Evolutionary conservation across 2,113 vertebrate species (phyloP).

Genomic region (Mobula birostris): DNA sequence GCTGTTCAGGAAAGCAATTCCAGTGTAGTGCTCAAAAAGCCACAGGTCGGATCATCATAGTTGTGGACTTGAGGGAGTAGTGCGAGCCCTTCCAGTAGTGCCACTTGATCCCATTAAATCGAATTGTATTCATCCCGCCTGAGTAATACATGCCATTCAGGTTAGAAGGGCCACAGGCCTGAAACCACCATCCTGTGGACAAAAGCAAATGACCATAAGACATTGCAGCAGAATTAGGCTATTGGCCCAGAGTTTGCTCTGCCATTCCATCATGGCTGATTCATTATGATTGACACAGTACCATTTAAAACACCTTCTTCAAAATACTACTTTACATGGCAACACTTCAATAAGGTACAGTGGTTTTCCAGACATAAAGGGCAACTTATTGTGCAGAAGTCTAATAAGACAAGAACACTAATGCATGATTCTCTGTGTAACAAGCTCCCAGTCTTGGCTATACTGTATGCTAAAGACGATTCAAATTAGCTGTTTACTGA

Average conservation of each 20-base stretch:
- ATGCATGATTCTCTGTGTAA: not conserved
- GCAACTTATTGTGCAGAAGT: not conserved
- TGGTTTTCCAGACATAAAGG: not conserved
- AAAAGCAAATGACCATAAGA: not conserved
- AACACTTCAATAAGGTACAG: not conserved
- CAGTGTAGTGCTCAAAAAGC: constrained; percentile 52
- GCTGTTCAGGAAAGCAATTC: not conserved
- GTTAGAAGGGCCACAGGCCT: constrained; percentile 72
- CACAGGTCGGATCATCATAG: constrained; percentile 65
- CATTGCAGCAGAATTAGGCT: too few relatives aligned
- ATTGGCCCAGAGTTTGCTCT: too few relatives aligned
- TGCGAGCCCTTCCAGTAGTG: constrained; percentile 74
- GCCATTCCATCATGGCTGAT: too few relatives aligned
- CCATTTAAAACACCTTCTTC: not conserved
- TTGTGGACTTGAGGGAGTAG: constrained; percentile 51
- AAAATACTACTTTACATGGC: not conserved
- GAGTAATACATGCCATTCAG: constrained; percentile 69
- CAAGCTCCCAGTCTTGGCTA: not conserved
- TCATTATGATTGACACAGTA: too few relatives aligned
- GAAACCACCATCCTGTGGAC: constrained; percentile 71
- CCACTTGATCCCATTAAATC: constrained; percentile 74
- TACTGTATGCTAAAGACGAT: not conserved
- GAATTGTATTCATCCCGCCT: constrained; percentile 52
- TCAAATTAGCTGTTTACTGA: not conserved
- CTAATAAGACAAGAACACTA: not conserved